Evolutionary conservation across 2,888 invertebrate genomes (phyloP).

Genomic region (Torymus texanus): DNA sequence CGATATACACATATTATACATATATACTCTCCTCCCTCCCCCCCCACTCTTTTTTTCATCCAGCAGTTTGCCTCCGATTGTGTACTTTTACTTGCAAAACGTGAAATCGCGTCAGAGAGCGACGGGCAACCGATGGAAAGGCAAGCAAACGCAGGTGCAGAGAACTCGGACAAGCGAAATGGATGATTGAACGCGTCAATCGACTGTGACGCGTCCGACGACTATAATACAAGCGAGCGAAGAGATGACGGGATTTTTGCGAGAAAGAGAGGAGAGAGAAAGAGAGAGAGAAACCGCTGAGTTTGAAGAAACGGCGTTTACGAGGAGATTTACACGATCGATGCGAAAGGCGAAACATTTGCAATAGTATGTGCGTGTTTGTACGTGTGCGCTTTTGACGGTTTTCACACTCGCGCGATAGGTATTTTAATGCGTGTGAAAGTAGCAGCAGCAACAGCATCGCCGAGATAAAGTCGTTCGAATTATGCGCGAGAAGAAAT

Average conservation of each 20-base stretch:
- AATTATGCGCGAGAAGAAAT: no score
- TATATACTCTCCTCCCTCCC: not conserved
- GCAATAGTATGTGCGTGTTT: no score
- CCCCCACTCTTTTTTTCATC: no score
- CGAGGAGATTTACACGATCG: no score
- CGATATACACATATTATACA: no score
- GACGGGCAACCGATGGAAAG: constrained; percentile 3
- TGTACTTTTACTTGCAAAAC: constrained; percentile 47
- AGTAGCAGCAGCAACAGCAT: no score
- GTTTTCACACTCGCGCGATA: not conserved
- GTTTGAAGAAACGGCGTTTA: not conserved
- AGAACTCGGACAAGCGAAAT: constrained; percentile 42
- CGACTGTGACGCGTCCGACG: constrained; percentile 24
- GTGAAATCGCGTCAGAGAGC: constrained; percentile 28
- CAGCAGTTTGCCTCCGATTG: not conserved
- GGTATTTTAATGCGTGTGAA: no score
- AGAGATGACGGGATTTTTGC: constrained; percentile 25
- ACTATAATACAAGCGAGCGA: no score
- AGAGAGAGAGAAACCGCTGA: constrained; percentile 21
- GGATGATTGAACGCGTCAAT: constrained; percentile 34
- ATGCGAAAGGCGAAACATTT: no score
- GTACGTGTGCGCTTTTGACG: not conserved
- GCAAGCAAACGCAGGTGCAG: not conserved
- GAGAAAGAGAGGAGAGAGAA: constrained; percentile 1
- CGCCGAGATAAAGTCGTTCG: no score